A percentile compares a stretch with the other conserved stretches of the same genome.
phyloP scores from a whole-genome alignment of 2,797 vertebrate species.

The Falco biarmicus region DNA sequence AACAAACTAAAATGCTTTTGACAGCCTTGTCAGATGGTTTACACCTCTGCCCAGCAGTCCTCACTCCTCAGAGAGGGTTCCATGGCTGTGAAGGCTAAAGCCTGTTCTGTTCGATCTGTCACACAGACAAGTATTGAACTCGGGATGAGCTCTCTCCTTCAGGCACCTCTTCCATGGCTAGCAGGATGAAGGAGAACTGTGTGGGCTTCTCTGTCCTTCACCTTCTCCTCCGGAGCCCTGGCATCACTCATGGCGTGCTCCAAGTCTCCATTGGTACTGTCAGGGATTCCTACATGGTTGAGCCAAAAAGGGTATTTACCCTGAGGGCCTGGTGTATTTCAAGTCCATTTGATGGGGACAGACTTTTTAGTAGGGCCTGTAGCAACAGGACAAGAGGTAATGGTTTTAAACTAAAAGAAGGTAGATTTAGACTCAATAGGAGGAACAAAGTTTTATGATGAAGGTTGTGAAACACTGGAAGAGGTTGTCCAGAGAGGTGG shows the following conservation, averaged over 20 bases:
- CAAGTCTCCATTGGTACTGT: neutral
- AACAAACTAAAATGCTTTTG: neutral
- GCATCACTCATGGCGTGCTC: neutral
- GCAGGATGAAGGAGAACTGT: neutral
- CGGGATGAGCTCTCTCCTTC: neutral
- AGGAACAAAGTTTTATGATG: neutral
- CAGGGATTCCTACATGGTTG: neutral
- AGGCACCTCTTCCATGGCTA: neutral
- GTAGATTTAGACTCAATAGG: neutral
- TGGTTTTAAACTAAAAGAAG: neutral
- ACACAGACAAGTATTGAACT: neutral
- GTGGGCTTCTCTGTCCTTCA: neutral
- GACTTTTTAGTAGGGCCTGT: neutral
- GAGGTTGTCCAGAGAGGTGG: neutral
- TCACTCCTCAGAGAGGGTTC: neutral
- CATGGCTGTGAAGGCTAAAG: neutral
- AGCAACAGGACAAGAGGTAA: neutral
- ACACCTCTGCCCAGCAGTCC: neutral
- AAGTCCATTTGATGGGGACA: neutral
- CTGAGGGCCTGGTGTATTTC: neutral
- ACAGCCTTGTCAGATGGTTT: neutral
- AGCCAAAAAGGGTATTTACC: neutral
- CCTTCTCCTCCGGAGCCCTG: neutral
- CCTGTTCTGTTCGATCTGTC: neutral
- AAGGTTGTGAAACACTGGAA: neutral